Conservation (phyloP, 2,888 invertebrate genomes). For the Sipha maydis region DNA sequence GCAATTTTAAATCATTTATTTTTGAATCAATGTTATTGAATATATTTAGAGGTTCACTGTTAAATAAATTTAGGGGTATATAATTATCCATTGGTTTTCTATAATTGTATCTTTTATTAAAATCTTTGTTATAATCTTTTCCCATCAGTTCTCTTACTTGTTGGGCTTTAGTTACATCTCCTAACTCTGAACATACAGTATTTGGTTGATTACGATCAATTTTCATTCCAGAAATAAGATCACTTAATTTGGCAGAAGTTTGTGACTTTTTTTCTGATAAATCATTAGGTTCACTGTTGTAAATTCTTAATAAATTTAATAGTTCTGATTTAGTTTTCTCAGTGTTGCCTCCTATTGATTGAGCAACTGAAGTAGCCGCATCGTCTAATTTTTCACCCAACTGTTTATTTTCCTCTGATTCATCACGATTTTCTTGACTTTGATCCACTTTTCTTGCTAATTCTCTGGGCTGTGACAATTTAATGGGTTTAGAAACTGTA, state of each 20-base stretch:
- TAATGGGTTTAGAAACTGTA: neutral
- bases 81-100: slow-evolving; percentile 39
- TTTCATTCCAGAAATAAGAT: slow-evolving; percentile 81
- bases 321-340: slow-evolving; percentile 80
- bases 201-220: slow-evolving; percentile 72
- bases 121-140: neutral
- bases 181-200: slow-evolving; percentile 63
- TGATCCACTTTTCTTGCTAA: slow-evolving; percentile 6
- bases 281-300: slow-evolving; percentile 64
- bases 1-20: slow-evolving; percentile 68
- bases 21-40: slow-evolving; percentile 68
- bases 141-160: slow-evolving; percentile 24
- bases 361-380: slow-evolving; percentile 80
- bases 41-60: slow-evolving; percentile 74
- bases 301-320: slow-evolving; percentile 75
- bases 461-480: slow-evolving; percentile 58
- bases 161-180: slow-evolving; percentile 66
- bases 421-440: neutral
- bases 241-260: slow-evolving; percentile 69
- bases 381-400: slow-evolving; percentile 69
- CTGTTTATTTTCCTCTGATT: slow-evolving; percentile 16
- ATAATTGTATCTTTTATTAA: neutral
- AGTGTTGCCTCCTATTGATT: slow-evolving; percentile 75
- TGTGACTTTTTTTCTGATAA: slow-evolving; percentile 50
- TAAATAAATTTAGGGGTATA: slow-evolving; percentile 72